Evolutionary conservation across 2,797 vertebrate species (phyloP).

Genomic region (Artibeus jamaicensis): DNA sequence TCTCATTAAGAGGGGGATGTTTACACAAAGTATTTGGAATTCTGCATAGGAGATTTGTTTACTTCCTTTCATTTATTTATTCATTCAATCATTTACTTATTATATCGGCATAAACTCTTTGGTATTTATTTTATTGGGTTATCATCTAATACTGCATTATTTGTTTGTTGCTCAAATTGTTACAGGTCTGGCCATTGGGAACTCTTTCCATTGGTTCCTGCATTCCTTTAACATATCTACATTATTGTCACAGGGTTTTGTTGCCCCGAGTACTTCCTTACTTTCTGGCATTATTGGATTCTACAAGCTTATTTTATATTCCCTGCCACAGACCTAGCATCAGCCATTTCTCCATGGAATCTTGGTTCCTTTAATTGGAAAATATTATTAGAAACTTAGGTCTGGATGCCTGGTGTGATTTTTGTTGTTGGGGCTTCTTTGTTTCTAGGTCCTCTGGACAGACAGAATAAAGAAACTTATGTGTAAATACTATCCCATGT

Average conservation of each 20-base stretch:
- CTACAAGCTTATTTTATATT: not conserved
- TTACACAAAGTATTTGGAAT: not conserved
- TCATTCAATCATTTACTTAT: not conserved
- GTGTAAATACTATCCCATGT: not conserved
- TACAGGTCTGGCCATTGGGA: not conserved
- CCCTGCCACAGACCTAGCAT: not conserved
- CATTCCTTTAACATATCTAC: not conserved
- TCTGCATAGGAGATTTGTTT: not conserved
- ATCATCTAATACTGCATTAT: not conserved
- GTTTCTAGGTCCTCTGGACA: not conserved
- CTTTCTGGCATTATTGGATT: not conserved
- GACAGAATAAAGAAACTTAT: not conserved
- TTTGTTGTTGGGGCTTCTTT: not conserved
- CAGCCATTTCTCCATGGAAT: not conserved
- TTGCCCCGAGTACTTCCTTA: not conserved
- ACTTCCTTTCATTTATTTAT: not conserved
- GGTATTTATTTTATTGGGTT: constrained; percentile 1
- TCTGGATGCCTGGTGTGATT: not conserved
- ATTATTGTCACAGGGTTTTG: too few relatives aligned
- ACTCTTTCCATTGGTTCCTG: not conserved
- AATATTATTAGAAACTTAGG: not conserved
- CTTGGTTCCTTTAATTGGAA: not conserved
- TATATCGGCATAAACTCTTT: not conserved
- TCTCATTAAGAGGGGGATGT: not conserved
- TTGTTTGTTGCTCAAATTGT: not conserved